Percentiles rank a stretch among this genome's conserved stretches.
Evolutionary conservation across 1,140 invertebrate species (phyloP).

Genomic region (Hermetia illucens): DNA sequence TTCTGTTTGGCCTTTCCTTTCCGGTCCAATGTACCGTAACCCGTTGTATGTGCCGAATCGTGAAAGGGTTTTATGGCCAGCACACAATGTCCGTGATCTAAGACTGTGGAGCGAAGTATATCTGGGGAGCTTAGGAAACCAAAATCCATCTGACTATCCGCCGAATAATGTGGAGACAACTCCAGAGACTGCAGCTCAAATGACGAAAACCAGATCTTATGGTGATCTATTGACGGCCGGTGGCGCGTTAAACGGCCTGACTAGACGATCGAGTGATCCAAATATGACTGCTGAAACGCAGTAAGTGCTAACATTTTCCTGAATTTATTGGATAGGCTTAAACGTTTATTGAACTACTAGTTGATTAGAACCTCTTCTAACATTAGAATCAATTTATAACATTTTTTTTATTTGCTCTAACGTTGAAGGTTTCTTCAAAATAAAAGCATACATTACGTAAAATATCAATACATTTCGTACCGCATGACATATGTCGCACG

Average conservation of each 20-base stretch:
- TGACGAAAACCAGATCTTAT: constrained; percentile 67
- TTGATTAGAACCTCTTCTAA: too few relatives aligned
- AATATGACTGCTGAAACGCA: constrained; percentile 53
- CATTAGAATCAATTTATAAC: too few relatives aligned
- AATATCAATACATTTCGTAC: too few relatives aligned
- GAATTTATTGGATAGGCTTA: not conserved
- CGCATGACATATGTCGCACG: too few relatives aligned
- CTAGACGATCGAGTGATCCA: constrained; percentile 65
- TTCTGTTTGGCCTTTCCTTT: constrained; percentile 79
- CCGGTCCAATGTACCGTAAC: constrained; percentile 65
- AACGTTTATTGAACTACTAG: too few relatives aligned
- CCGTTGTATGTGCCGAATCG: constrained; percentile 57
- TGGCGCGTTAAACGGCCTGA: constrained; percentile 39
- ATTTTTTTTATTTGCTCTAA: too few relatives aligned
- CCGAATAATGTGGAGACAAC: constrained; percentile 26
- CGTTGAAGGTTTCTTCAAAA: too few relatives aligned
- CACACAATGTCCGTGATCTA: constrained; percentile 67
- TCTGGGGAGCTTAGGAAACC: constrained; percentile 39
- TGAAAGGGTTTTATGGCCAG: constrained; percentile 64
- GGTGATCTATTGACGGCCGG: constrained; percentile 58
- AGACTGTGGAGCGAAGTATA: constrained; percentile 76
- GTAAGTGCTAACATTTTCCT: constrained; percentile 22
- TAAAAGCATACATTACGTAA: too few relatives aligned
- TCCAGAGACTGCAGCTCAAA: constrained; percentile 34
- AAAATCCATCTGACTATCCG: constrained; percentile 22